Evolutionary conservation across 2,888 invertebrate species (phyloP).

Genomic region (Drosophila paranaensis): DNA sequence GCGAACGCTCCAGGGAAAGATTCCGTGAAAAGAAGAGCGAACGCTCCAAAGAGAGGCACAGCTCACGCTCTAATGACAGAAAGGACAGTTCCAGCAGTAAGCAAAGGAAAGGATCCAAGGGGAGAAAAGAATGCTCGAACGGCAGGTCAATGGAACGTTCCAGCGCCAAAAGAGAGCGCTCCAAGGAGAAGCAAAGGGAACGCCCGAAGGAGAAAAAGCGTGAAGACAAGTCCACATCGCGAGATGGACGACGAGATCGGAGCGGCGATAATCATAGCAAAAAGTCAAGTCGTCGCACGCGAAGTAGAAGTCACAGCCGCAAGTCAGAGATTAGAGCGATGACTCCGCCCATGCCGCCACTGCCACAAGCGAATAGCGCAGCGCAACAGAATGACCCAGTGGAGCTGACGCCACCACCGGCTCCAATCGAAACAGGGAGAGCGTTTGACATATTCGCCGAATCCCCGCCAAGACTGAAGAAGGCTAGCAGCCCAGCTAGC

Average conservation of each 20-base stretch:
- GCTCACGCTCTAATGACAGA: conserved; percentile 10
- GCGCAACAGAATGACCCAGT: conserved; percentile 1
- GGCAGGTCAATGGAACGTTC: conserved; percentile 12
- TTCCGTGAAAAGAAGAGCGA: conserved; percentile 14
- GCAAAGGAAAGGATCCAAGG: conserved; percentile 21
- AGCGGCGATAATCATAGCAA: background rate
- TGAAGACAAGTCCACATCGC: conserved; percentile 15
- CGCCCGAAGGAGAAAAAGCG: conserved; percentile 12
- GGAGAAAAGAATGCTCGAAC: conserved; percentile 8
- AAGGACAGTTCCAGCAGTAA: conserved; percentile 12
- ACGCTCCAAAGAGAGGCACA: conserved; percentile 17
- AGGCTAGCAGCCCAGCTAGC: conserved; percentile 18
- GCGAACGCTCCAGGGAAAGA: conserved; percentile 6
- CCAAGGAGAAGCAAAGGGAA: conserved; percentile 18
- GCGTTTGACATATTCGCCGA: conserved; percentile 79
- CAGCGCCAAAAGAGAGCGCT: conserved; percentile 12
- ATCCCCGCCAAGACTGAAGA: conserved; percentile 72
- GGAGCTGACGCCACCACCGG: conserved; percentile 14
- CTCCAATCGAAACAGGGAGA: conserved; percentile 21
- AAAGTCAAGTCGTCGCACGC: conserved; percentile 9
- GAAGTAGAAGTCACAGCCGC: conserved; percentile 34
- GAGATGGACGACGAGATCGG: conserved; percentile 9
- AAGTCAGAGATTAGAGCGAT: conserved; percentile 25
- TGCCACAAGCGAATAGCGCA: conserved; percentile 16
- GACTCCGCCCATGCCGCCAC: conserved; percentile 57